Evolutionary conservation across 2,113 vertebrate species (phyloP), one percentile per base, ranked within the genome.

Genomic region (Cavia porcellus): DNA sequence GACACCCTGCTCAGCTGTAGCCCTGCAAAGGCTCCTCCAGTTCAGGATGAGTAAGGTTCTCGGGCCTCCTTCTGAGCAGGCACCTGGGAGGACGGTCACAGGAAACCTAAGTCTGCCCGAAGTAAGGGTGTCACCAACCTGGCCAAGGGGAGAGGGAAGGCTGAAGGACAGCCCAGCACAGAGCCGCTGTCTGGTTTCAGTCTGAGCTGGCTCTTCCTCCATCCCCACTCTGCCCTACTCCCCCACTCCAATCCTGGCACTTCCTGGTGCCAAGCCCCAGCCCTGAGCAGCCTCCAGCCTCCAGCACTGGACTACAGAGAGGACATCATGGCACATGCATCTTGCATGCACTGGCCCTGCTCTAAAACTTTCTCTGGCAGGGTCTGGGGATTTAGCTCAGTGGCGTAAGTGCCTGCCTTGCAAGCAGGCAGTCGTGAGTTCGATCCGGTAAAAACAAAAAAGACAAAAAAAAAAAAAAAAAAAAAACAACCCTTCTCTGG

Each of bases 171-270:
- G 64, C 55, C 84, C 24, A 28, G 20, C 57, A 62, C 77, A 82
- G 25, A 93, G 79, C 61, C 19, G 0, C 88, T n/a, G 95, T 98
- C 97, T 98, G 82, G 96, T 98, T 97, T 98, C 96, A 38, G 35
- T 97, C 75, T 98, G 96, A 98, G 90, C 77, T 87, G 94, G 95
- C 77, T 93, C 96, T 97, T 97, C 96, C 95, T 89, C 94, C 64
- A 20, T 55, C 70, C 35, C 50, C 42, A 11, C n/a, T 32, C 35
- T 55, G 24, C 52, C 42, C 57, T 0, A 0, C 35, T 13, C 25
- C 25, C 28, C 24, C 24, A 2, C 61, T 9, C 32, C 32, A 5
- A 75, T 7, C 72, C 85, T 52, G 66, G 24, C 24, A 25, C 95
- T 75, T 88, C 90, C 94, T 52, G 14, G 0, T 80, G 83, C 47